These are phyloP conservation scores for Tenebrosternarchus preto DNA, from an alignment of 2,113 vertebrate species.

Conservation along the genomic window DNA sequence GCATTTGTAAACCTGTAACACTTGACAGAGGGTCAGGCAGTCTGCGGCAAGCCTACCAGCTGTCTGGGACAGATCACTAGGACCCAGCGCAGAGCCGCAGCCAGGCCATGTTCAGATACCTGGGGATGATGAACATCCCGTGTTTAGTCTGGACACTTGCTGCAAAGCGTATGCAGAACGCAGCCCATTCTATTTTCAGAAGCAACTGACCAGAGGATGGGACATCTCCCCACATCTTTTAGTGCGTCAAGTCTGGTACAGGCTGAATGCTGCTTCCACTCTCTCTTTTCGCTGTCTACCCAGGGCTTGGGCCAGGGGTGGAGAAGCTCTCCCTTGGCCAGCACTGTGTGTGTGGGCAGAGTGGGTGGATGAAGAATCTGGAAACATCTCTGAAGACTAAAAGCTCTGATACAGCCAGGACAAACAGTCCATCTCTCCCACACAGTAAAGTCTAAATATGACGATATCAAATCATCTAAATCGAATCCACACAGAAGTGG, in stretches of 20 bases:
- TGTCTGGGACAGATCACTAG: too few species aligned
- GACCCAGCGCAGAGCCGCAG: background rate
- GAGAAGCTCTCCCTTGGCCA: background rate
- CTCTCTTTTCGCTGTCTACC: background rate
- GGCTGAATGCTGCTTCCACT: background rate
- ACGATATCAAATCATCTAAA: slow-evolving; percentile 3
- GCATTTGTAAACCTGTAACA: background rate
- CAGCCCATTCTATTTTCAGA: background rate
- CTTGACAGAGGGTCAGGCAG: background rate
- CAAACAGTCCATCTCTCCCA: slow-evolving; percentile 12
- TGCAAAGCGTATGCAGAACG: background rate
- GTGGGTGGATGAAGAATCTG: slow-evolving; percentile 33
- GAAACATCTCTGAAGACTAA: slow-evolving; percentile 28
- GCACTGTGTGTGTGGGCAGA: slow-evolving; percentile 2
- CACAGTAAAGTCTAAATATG: slow-evolving; percentile 21
- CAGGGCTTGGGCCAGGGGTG: background rate
- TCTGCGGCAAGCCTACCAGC: background rate
- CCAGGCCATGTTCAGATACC: background rate
- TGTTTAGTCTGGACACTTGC: background rate
- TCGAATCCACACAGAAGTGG: slow-evolving; percentile 4
- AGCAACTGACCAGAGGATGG: too few species aligned
- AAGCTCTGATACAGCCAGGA: background rate
- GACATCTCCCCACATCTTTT: slow-evolving; percentile 12
- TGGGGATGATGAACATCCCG: background rate
- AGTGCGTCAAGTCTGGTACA: background rate